A percentile compares a stretch with the other conserved stretches of the same genome.
These are phyloP conservation scores for Drosophila sucinea DNA, from an alignment of 1,140 invertebrate species.

Conservation along the genomic window DNA sequence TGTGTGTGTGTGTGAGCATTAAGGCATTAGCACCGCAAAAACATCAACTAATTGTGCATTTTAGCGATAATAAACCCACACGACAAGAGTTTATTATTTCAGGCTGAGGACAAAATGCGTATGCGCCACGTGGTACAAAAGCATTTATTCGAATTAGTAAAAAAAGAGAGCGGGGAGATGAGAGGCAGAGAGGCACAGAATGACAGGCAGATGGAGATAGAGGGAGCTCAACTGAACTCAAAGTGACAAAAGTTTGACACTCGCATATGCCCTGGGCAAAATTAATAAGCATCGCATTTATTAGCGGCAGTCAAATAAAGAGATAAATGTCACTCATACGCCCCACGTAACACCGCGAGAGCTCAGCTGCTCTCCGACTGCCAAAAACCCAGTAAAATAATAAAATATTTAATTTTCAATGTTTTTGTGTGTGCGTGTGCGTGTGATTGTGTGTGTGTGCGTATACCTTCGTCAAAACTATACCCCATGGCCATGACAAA, in stretches of 20 bases:
- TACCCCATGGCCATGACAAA: constrained; percentile 54
- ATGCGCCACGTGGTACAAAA: constrained; percentile 43
- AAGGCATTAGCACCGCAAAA: constrained; percentile 79
- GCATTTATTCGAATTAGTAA: constrained; percentile 5
- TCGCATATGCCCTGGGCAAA: constrained; percentile 43
- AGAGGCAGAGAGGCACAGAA: neutral
- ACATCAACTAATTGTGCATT: constrained; percentile 81
- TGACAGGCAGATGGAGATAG: neutral
- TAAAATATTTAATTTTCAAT: constrained; percentile 72
- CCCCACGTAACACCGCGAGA: constrained; percentile 17
- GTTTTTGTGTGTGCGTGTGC: constrained; percentile 15
- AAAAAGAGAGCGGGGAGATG: too few relatives aligned
- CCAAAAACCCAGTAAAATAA: constrained; percentile 42
- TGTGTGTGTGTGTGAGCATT: constrained; percentile 48
- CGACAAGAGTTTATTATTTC: constrained; percentile 77
- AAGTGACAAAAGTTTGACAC: constrained; percentile 70
- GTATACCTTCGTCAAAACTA: constrained; percentile 50
- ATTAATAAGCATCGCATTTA: constrained; percentile 79
- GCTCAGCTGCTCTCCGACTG: constrained; percentile 54
- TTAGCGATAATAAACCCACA: constrained; percentile 75
- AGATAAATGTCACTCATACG: constrained; percentile 81
- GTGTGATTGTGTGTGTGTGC: constrained; percentile 17
- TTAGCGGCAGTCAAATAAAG: constrained; percentile 79
- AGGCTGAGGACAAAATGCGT: constrained; percentile 52
- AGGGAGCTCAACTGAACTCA: constrained; percentile 20